phyloP scores from a whole-genome alignment of 2,797 vertebrate species.

The Allobates femoralis region DNA sequence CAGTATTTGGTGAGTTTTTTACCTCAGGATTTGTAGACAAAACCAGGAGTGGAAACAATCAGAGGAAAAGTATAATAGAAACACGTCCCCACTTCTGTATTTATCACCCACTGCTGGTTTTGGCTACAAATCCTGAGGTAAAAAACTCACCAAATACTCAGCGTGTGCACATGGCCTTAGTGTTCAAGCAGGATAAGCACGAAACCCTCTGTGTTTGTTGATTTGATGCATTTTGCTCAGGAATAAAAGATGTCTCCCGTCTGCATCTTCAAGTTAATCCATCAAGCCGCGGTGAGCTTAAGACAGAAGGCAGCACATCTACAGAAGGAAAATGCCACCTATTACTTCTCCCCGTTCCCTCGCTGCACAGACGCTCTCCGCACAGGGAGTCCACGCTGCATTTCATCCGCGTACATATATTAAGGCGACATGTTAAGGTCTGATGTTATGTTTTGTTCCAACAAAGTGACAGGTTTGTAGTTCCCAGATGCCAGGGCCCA shows the following conservation, averaged over 20 bases:
- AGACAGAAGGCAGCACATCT: constrained; percentile 41
- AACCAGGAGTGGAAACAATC: too few species aligned
- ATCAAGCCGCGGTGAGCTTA: background rate
- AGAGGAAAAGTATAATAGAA: too few species aligned
- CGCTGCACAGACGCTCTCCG: constrained; percentile 9
- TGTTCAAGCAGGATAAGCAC: background rate
- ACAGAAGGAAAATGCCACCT: constrained; percentile 46
- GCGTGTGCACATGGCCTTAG: too few species aligned
- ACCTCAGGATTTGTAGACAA: too few species aligned
- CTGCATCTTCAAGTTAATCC: background rate
- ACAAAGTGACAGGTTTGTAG: constrained; percentile 55
- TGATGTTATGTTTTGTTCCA: constrained; percentile 42
- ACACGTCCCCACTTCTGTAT: too few species aligned
- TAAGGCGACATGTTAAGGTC: constrained; percentile 36
- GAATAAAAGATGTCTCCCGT: background rate
- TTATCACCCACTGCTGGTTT: too few species aligned
- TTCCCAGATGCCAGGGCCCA: constrained; percentile 50
- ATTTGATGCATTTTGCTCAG: background rate
- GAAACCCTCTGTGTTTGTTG: background rate
- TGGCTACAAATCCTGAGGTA: too few species aligned
- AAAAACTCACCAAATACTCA: too few species aligned
- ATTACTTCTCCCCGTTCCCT: constrained; percentile 20
- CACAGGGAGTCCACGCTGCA: constrained; percentile 3
- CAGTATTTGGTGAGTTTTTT: too few species aligned
- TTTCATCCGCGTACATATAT: constrained; percentile 42